phyloP scores from a whole-genome alignment of 2,797 vertebrate species.

The Malacoraja senta region DNA sequence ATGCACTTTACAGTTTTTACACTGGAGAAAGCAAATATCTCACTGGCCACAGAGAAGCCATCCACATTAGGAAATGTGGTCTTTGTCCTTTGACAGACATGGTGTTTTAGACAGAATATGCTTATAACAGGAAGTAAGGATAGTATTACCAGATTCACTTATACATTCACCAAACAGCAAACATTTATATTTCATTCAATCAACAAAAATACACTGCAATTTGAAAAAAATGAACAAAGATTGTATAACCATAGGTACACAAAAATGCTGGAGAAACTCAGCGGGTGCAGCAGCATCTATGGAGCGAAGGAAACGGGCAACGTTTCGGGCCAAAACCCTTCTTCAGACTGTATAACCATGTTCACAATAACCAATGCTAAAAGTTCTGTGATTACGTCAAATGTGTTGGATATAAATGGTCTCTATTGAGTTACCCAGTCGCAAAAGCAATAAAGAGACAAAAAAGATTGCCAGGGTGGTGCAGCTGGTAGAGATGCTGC shows the following conservation, averaged over 20 bases:
- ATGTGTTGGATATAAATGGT: neutral
- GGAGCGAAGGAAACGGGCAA: no score
- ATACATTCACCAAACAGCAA: neutral
- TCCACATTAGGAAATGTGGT: neutral
- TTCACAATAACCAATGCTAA: neutral
- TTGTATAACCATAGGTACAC: neutral
- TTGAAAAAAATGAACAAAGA: neutral
- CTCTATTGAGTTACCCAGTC: neutral
- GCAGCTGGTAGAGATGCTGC: no score
- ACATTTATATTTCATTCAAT: neutral
- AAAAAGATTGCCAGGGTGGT: neutral
- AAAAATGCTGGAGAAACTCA: no score
- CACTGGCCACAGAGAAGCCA: neutral
- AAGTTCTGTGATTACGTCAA: neutral
- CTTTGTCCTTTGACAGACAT: neutral
- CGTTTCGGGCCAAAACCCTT: no score
- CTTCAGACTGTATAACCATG: neutral
- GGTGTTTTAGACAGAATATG: neutral
- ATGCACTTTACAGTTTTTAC: neutral
- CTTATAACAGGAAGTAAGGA: neutral
- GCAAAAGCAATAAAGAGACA: neutral
- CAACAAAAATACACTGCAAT: neutral
- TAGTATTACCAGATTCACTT: neutral
- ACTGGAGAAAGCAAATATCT: neutral
- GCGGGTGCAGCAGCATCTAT: no score